These are phyloP conservation scores for Morpho achilles DNA, from an alignment of 2,888 invertebrate species.

Conservation along the genomic window DNA sequence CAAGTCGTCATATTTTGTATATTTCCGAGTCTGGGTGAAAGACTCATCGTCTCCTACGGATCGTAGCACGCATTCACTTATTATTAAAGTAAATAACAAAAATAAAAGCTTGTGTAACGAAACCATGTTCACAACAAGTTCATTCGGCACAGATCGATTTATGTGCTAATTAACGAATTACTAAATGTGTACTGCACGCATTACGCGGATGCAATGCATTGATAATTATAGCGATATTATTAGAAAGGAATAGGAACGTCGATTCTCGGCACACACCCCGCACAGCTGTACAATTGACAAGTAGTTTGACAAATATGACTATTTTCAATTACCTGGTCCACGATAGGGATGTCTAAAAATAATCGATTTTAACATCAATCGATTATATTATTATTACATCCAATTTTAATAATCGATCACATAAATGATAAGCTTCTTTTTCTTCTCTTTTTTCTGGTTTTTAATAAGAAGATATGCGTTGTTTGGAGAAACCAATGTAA, in stretches of 20 bases:
- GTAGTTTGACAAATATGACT: too few relatives aligned
- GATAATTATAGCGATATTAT: background rate
- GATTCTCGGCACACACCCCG: conserved; percentile 8
- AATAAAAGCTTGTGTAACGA: conserved; percentile 47
- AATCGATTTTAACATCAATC: too few relatives aligned
- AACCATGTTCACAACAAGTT: conserved; percentile 41
- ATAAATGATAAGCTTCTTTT: too few relatives aligned
- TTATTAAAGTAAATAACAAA: conserved; percentile 53
- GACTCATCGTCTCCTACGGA: conserved; percentile 67
- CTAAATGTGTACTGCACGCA: conserved; percentile 2
- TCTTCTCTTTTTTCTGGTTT: too few relatives aligned
- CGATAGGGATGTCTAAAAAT: too few relatives aligned
- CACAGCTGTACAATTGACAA: too few relatives aligned
- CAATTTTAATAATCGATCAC: too few relatives aligned
- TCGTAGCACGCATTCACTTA: conserved; percentile 50
- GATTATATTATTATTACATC: too few relatives aligned
- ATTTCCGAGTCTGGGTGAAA: conserved; percentile 80
- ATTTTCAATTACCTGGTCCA: too few relatives aligned
- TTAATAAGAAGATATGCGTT: too few relatives aligned
- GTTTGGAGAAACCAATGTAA: too few relatives aligned
- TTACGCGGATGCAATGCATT: conserved; percentile 4
- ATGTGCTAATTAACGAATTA: background rate
- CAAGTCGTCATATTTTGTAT: conserved; percentile 85
- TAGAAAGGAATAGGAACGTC: conserved; percentile 7
- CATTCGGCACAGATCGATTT: conserved; percentile 2